These are phyloP conservation scores for Megalurothrips usitatus DNA, from an alignment of 2,888 invertebrate genomes.

Conservation along the genomic window DNA sequence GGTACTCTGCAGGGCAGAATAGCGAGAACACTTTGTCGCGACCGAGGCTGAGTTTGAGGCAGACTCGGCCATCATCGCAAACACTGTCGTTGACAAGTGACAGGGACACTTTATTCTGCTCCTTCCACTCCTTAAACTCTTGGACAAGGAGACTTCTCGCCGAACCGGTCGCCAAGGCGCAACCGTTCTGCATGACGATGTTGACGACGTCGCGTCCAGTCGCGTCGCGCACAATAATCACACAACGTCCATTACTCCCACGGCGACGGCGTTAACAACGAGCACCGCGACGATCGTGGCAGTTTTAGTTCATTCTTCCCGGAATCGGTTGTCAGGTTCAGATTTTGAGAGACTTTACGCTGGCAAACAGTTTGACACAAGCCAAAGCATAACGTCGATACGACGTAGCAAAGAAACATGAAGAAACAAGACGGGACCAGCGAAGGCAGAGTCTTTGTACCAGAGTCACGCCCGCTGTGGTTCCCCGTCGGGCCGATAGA, in stretches of 20 bases:
- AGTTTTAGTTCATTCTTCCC: neutral
- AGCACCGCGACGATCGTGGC: neutral
- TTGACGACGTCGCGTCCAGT: neutral
- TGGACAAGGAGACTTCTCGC: neutral
- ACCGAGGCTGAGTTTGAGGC: constrained; percentile 34
- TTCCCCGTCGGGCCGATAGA: neutral
- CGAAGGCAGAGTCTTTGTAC: neutral
- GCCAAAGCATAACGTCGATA: neutral
- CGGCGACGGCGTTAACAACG: neutral
- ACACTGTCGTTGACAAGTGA: constrained; percentile 26
- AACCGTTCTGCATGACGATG: constrained; percentile 4
- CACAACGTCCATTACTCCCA: neutral
- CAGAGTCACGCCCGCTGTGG: neutral
- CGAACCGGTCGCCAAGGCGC: neutral
- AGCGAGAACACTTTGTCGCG: constrained; percentile 32
- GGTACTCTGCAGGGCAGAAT: constrained; percentile 36
- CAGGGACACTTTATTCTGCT: neutral
- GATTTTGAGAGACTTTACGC: neutral
- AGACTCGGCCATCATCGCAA: constrained; percentile 36
- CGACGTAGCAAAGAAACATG: neutral
- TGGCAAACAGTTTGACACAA: constrained; percentile 19
- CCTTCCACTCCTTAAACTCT: constrained; percentile 3
- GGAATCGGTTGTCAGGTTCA: neutral
- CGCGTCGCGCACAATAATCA: neutral
- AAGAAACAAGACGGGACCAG: constrained; percentile 13